A percentile compares a stretch with the other conserved stretches of the same genome.
Conservation (phyloP, 1,140 invertebrate genomes). For the Trichonephila clavata region DNA sequence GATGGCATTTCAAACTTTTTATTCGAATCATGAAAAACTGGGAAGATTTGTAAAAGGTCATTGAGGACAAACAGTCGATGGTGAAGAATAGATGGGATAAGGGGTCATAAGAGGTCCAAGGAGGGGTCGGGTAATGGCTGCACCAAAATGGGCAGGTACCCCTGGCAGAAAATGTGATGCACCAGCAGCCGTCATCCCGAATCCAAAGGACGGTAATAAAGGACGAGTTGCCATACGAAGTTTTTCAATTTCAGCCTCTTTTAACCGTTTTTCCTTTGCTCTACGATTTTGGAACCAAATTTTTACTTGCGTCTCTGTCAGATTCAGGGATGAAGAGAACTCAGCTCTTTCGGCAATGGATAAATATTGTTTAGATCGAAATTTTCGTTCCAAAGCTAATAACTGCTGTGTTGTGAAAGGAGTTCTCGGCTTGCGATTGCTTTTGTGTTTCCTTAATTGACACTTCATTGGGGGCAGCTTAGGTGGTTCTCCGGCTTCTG, state of each 20-base stretch:
- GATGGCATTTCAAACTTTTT: neutral
- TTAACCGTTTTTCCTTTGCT: constrained; percentile 83
- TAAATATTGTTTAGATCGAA: constrained; percentile 97
- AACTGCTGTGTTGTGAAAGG: constrained; percentile 98
- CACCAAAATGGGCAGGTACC: constrained; percentile 64
- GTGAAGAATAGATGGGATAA: constrained; percentile 74
- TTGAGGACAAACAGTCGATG: constrained; percentile 61
- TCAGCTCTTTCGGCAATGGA: constrained; percentile 98
- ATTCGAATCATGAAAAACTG: neutral
- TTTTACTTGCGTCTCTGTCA: constrained; percentile 92
- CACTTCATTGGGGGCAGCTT: constrained; percentile 86
- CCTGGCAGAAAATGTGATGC: constrained; percentile 61
- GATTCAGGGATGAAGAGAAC: constrained; percentile 94
- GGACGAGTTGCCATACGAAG: constrained; percentile 80
- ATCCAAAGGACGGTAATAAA: constrained; percentile 74
- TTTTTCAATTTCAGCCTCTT: constrained; percentile 82
- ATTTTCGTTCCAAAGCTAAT: constrained; percentile 96
- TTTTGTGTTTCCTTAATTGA: constrained; percentile 96
- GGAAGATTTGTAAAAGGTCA: neutral
- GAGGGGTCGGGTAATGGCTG: constrained; percentile 53
- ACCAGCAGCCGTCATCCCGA: constrained; percentile 63
- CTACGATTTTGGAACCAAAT: constrained; percentile 82
- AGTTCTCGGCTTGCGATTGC: constrained; percentile 97
- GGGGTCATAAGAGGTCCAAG: constrained; percentile 70
- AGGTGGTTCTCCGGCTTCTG: constrained; percentile 69